phyloP scores from a whole-genome alignment of 2,113 vertebrate species.

The Halcyon senegalensis region DNA sequence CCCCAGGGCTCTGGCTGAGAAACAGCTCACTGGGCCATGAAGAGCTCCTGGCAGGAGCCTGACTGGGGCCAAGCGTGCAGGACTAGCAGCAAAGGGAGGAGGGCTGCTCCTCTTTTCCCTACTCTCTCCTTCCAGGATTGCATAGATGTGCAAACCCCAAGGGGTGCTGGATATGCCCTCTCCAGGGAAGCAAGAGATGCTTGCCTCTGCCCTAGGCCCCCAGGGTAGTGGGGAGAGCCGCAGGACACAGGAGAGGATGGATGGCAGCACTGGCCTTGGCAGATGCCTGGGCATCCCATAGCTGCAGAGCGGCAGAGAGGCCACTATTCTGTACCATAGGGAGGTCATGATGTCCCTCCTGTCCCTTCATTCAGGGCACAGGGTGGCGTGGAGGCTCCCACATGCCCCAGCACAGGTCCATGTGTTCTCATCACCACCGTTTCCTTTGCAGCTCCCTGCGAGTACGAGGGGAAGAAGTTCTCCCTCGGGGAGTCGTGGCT shows the following conservation, averaged over 20 bases:
- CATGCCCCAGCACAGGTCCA: rapidly evolving
- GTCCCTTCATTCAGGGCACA: not conserved
- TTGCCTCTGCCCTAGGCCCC: not conserved
- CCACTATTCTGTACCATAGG: not conserved
- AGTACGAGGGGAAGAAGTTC: conserved; percentile 82
- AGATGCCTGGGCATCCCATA: not conserved
- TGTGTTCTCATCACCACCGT: rapidly evolving
- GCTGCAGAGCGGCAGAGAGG: not conserved
- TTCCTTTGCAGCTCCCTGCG: conserved; percentile 81
- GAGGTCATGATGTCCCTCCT: rapidly evolving
- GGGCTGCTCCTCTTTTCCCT: rapidly evolving
- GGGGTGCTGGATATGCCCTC: rapidly evolving
- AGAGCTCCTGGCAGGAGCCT: not conserved
- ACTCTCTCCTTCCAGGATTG: not conserved
- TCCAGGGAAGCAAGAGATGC: not conserved
- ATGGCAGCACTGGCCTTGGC: not conserved
- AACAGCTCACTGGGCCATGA: not conserved
- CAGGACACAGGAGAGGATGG: not conserved
- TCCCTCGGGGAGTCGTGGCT: conserved; percentile 90
- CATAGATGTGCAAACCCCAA: not conserved
- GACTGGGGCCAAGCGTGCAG: rapidly evolving
- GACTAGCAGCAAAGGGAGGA: not conserved
- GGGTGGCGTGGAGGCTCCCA: not conserved
- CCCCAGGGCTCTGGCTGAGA: conserved; percentile 44
- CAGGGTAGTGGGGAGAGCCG: rapidly evolving